Base-by-base conservation (phyloP, 2,113 vertebrate genomes). In the Psilopogon haemacephalus region DNA sequence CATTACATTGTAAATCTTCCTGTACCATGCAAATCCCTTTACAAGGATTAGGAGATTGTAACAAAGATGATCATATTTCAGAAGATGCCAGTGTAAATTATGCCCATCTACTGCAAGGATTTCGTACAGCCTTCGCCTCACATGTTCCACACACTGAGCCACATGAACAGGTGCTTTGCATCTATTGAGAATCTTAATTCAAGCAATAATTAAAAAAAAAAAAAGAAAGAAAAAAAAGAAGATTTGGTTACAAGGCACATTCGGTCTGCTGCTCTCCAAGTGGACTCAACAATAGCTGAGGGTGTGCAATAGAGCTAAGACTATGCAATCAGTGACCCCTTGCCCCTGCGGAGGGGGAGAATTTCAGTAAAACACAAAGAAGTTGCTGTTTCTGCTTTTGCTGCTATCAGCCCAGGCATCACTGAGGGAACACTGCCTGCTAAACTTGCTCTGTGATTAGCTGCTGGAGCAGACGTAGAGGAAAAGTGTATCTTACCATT, bases 21-120 rank as follows among this genome's bases (percentile, higher is more conserved):
- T 96, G 91, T 96, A 97, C 96, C 95, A 76, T 95, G 95, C 85
- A 97, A 97, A 97, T 96, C 94, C 89, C 87, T 84, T 96, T 94
- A 96, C 32, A 86, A 67, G 93, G 94, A 96, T 97, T 96, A 97
- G 88, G 70, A 91, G 80, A 84, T 84, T 46, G 87, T 64, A 93
- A 95, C 93, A 94, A 89, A 92, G 89, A 74, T 94, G 60, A 38
- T 94, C 75, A 89, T 96, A 94, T 94, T 95, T 88, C 82, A 94
- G 68, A 87, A 80, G 64, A 46, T 77, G 26, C 33, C 4, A 10
- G 46, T 19, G 35, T 60, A 59, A 94, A 0, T 50, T n/a, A 35
- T 1, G 40, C 9, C 37, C 35, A 83, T 67, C 54, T 86, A 44
- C 65, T n/a, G 60, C 35, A 74, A 56, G 30, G 50, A 42, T 77